Base-by-base conservation (phyloP, 2,113 vertebrate genomes). In the Microcebus ravelobensis region DNA sequence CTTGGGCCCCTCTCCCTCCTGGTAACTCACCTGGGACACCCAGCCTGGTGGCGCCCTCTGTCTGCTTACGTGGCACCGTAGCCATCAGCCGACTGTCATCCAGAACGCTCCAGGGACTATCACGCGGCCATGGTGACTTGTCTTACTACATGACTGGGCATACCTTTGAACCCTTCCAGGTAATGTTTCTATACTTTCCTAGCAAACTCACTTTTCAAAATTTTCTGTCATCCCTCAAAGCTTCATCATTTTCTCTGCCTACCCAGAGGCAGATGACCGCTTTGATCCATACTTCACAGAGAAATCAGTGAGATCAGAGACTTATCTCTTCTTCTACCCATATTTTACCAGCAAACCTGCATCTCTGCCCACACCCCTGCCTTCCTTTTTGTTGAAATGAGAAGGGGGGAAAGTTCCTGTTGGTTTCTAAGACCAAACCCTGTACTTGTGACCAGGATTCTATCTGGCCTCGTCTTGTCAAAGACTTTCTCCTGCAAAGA, bases 181-280 rank as follows among this genome's bases (percentile, higher is more conserved):
- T 55, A 36, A 73, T 23, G 6, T 23, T 42, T 59, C 68, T 39
- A 6, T 21, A 31, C 45, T 34, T 67, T 29, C 61, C 45, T 34
- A 15, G 61, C 13, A 67, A 77, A 52, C 31, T 45, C 7, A 13
- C 52, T 83, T 92, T 87, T 88, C 63, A 31, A 67, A 80, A 36
- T 12, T 45, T 4, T 68, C 74, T 7, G 21, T 59, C 45, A 45
- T 48, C 84, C 55, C 39, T 87, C 63, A 74, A 68, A 68, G 73
- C 59, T 48, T 48, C 10, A 45, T 39, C 48, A 68, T 79, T 77
- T 86, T 90, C 80, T 52, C 70, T 76, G 61, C 48, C 87, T 77
- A 0, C 31, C 57, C 17, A 50, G 59, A 27, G 59, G 48, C 39
- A 15, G 74, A 42, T 5, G 65, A 84, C 57, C 87, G 25, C 42